Evolutionary conservation across 2,113 vertebrate species (phyloP), one percentile per base, ranked within the genome.

Genomic region (Geococcyx californianus): DNA sequence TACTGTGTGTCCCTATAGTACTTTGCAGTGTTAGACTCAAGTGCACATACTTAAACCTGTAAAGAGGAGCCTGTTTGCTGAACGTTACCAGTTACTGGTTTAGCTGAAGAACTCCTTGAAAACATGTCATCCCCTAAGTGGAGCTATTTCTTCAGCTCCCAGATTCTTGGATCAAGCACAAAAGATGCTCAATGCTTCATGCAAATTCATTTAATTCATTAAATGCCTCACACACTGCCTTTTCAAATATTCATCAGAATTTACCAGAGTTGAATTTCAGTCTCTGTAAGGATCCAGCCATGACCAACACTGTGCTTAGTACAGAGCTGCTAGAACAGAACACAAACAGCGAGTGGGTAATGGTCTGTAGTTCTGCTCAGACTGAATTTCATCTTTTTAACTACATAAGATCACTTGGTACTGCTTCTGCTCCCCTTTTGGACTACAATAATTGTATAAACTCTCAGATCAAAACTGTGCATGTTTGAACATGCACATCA

Each of bases 171-270:
- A 77, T 19, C 1, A 21, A 59, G 68, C 44, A 82, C 74, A 73
- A 58, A 77, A 89, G 19, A 31, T 3, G 6, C 25, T 40, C 64
- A 58, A 11, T 34, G 13, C 19, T 83, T 88, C n/a, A 47, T 38
- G 63, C 10, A 89, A 88, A 94, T 88, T 36, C 3, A 52, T 68
- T 87, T 84, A 18, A 69, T 77, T 82, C 62, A 47, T 85, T 49
- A 76, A 45, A 28, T 28, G 72, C 55, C 42, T 70, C 4, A 1
- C 33, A 93, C 33, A 69, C 12, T 59, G n/a, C n/a, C 14, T 55
- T 52, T 42, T 82, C 82, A 95, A 70, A 81, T 58, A 79, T 79
- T 89, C 91, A 87, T 83, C 80, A 72, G 62, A 78, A 69, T 93
- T 85, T 64, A 73, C 49, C 75, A 42, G 63, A 76, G 87, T 6